Percentiles rank a stretch among this genome's conserved stretches.
These are phyloP conservation scores for Pelochelys cantorii DNA, from an alignment of 2,797 vertebrate genomes.

Conservation along the genomic window DNA sequence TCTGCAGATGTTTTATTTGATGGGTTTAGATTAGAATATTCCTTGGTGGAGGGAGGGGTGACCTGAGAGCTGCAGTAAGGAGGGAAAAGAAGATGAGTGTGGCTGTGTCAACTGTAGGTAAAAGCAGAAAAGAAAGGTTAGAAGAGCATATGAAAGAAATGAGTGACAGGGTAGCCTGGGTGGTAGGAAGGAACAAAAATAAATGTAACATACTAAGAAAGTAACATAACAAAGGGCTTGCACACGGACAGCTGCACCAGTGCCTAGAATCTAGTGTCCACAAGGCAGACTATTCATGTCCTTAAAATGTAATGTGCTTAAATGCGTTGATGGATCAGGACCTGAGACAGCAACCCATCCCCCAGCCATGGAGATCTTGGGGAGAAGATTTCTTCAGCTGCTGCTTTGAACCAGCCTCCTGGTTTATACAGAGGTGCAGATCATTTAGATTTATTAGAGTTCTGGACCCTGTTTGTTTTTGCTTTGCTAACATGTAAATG, in stretches of 20 bases:
- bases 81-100: background rate
- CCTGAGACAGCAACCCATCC: background rate
- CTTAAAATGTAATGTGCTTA: too few species aligned
- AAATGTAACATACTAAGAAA: background rate
- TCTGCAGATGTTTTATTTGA: too few species aligned
- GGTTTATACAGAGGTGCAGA: background rate
- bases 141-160: slow-evolving; percentile 5
- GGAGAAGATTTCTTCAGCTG: too few species aligned
- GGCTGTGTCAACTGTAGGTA: background rate
- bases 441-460: background rate
- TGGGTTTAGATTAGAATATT: background rate
- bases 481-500: background rate
- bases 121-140: background rate
- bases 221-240: background rate
- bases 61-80: background rate
- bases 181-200: background rate
- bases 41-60: background rate
- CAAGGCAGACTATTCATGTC: background rate
- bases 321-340: background rate
- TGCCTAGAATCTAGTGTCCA: background rate
- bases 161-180: background rate
- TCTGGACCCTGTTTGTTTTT: background rate
- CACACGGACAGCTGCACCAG: background rate
- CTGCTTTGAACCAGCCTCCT: background rate
- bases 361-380: background rate